Percentiles rank a stretch among this genome's conserved stretches.
These are phyloP conservation scores for Andrena fulva DNA, from an alignment of 2,888 invertebrate species.

Conservation along the genomic window DNA sequence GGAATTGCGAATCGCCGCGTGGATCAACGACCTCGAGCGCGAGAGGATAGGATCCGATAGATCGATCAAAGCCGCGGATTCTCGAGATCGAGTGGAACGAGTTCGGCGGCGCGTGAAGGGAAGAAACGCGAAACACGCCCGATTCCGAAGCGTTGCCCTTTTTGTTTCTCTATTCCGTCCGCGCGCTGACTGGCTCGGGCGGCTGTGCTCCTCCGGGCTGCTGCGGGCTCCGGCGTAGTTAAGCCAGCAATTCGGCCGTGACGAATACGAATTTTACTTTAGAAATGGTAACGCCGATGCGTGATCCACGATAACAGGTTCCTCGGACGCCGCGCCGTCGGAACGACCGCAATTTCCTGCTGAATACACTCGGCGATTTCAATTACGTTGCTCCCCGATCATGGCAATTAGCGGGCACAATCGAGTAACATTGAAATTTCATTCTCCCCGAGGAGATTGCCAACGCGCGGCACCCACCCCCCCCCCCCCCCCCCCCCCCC, in stretches of 20 bases:
- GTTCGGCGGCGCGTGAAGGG: conserved; percentile 75
- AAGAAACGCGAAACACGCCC: conserved; percentile 71
- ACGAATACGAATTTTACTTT: conserved; percentile 72
- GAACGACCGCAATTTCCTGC: conserved; percentile 37
- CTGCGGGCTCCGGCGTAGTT: conserved; percentile 45
- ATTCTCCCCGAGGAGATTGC: neutral
- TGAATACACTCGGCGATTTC: conserved; percentile 32
- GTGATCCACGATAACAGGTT: conserved; percentile 50
- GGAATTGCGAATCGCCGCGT: neutral
- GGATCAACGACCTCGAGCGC: conserved; percentile 66
- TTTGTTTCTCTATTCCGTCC: conserved; percentile 27
- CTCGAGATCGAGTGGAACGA: conserved; percentile 66
- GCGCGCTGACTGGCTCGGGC: neutral
- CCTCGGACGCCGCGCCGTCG: conserved; percentile 5
- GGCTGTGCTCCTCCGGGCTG: neutral
- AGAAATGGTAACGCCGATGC: conserved; percentile 61
- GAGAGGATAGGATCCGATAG: conserved; percentile 29
- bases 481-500: no score
- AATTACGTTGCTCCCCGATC: conserved; percentile 22
- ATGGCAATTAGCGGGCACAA: conserved; percentile 35
- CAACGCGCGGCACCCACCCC: neutral
- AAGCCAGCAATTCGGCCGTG: conserved; percentile 73
- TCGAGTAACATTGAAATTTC: conserved; percentile 14
- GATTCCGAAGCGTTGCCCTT: conserved; percentile 52
- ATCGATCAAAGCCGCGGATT: conserved; percentile 62